Percentiles rank a stretch among this genome's conserved stretches.
Conservation (phyloP, 2,113 vertebrate species). For the Lucifuga dentata region DNA sequence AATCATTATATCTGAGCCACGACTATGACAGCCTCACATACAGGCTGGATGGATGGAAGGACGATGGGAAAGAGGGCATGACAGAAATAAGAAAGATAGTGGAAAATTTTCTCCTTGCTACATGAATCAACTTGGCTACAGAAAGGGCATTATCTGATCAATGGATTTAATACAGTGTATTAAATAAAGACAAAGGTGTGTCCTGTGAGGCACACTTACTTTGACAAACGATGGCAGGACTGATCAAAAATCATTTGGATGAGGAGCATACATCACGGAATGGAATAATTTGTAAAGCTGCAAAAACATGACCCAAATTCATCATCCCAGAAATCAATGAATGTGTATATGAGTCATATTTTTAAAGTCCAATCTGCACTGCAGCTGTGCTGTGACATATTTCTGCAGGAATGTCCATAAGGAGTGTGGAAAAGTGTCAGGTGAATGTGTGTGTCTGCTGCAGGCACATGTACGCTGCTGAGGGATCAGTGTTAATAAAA, state of each 20-base stretch:
- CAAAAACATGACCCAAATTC: conserved; percentile 8
- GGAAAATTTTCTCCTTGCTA: conserved; percentile 66
- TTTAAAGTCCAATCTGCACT: conserved; percentile 2
- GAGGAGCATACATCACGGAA: conserved; percentile 20
- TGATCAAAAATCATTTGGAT: conserved; percentile 36
- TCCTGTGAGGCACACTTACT: conserved; percentile 49
- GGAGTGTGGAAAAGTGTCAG: not conserved
- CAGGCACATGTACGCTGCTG: conserved; percentile 1
- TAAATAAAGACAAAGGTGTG: conserved; percentile 74
- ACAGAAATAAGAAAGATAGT: conserved; percentile 55
- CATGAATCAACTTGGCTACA: conserved; percentile 78
- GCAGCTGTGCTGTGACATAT: not conserved
- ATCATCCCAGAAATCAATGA: not conserved
- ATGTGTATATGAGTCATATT: not conserved
- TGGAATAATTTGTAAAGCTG: conserved; percentile 9
- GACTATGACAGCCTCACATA: conserved; percentile 60
- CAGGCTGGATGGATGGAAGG: conserved; percentile 41
- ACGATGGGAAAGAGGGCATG: conserved; percentile 40
- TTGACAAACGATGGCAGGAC: conserved; percentile 60
- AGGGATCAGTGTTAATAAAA: not conserved
- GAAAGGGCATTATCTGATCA: conserved; percentile 74
- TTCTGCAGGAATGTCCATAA: not conserved
- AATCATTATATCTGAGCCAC: conserved; percentile 62
- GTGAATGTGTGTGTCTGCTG: conserved; percentile 2
- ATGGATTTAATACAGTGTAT: conserved; percentile 73